Percentiles rank a stretch among this genome's conserved stretches.
Conservation (phyloP, 1,140 invertebrate genomes). For the Drosophila lacertosa region DNA sequence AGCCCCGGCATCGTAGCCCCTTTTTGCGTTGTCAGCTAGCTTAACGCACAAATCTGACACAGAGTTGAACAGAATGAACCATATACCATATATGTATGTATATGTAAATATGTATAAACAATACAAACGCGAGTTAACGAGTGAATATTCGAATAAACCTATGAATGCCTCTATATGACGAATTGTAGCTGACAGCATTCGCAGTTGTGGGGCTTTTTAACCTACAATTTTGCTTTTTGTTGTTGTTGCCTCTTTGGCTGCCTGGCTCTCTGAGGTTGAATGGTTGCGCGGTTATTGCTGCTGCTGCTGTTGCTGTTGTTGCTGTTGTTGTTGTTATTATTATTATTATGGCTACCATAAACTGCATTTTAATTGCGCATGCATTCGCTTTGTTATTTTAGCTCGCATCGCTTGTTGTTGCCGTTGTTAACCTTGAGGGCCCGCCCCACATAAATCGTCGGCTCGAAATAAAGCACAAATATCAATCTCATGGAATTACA, state of each 20-base stretch:
- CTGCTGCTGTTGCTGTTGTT: slow-evolving; percentile 8
- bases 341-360: slow-evolving; percentile 34
- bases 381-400: slow-evolving; percentile 59
- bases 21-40: slow-evolving; percentile 52
- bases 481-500: slow-evolving; percentile 30
- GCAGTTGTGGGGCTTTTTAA: slow-evolving; percentile 28
- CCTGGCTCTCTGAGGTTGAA: slow-evolving; percentile 27
- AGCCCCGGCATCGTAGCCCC: slow-evolving; percentile 30
- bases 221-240: slow-evolving; percentile 13
- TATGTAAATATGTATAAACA: neutral
- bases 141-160: slow-evolving; percentile 9
- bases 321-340: slow-evolving; percentile 15
- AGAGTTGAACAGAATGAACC: slow-evolving; percentile 21
- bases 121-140: slow-evolving; percentile 3
- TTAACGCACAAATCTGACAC: slow-evolving; percentile 73
- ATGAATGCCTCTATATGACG: slow-evolving; percentile 43
- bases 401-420: slow-evolving; percentile 25
- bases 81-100: slow-evolving; percentile 7
- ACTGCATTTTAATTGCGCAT: slow-evolving; percentile 75
- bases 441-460: slow-evolving; percentile 46
- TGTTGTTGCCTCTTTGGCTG: slow-evolving; percentile 11
- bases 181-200: slow-evolving; percentile 53
- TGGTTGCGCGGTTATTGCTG: slow-evolving; percentile 27
- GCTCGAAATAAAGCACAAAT: slow-evolving; percentile 3
- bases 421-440: slow-evolving; percentile 53